phyloP scores from a whole-genome alignment of 1,140 invertebrate genomes.

The Heliconius nattereri region DNA sequence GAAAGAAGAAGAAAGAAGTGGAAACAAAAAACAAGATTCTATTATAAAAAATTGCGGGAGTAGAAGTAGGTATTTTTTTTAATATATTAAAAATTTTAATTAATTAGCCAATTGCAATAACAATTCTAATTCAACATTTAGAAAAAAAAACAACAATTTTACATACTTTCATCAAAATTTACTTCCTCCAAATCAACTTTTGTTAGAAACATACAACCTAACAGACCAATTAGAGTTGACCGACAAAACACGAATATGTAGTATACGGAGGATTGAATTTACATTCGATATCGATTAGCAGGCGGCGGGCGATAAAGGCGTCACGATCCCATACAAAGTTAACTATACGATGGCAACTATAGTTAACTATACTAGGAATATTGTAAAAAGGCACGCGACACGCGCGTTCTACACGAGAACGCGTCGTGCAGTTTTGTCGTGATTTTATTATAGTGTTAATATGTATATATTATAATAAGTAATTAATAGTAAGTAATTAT shows the following conservation, averaged over 20 bases:
- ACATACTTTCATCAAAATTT: no score
- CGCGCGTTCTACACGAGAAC: slow-evolving; percentile 56
- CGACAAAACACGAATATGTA: slow-evolving; percentile 38
- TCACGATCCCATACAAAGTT: slow-evolving; percentile 24
- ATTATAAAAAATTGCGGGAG: no score
- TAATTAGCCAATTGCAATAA: no score
- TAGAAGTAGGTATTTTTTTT: no score
- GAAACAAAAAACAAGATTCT: no score
- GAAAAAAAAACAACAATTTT: no score
- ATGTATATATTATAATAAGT: slow-evolving; percentile 35
- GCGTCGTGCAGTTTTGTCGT: slow-evolving; percentile 58
- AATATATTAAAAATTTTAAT: no score
- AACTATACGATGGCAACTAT: slow-evolving; percentile 8
- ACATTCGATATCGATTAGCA: slow-evolving; percentile 48
- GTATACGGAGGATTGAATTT: slow-evolving; percentile 40
- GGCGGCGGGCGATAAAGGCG: slow-evolving; percentile 36
- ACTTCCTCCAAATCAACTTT: neutral
- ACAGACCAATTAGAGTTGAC: slow-evolving; percentile 34
- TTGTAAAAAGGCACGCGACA: slow-evolving; percentile 59
- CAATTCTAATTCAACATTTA: no score
- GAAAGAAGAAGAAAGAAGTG: no score
- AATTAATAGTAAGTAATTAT: neutral
- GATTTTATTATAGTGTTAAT: slow-evolving; percentile 29
- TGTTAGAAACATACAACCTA: neutral
- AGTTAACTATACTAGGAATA: slow-evolving; percentile 25